Percentiles rank a stretch among this genome's conserved stretches.
Conservation (phyloP, 2,888 invertebrate species). For the Euproctis similis region DNA sequence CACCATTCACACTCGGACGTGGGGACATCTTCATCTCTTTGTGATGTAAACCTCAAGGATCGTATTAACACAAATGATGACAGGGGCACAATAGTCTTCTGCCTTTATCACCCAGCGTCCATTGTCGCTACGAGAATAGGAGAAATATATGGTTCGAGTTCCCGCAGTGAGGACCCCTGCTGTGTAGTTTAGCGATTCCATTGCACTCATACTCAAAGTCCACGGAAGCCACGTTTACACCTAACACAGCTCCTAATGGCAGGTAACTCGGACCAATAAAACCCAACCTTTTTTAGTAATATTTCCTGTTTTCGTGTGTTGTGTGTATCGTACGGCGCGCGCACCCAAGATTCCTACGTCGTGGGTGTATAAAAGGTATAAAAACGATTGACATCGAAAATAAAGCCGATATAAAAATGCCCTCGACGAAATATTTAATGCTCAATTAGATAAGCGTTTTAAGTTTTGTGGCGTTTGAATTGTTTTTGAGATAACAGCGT, state of each 20-base stretch:
- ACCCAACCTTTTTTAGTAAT: conserved; percentile 63
- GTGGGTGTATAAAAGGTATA: conserved; percentile 72
- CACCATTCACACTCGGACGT: conserved; percentile 61
- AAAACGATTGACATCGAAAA: conserved; percentile 63
- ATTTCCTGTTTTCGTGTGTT: conserved; percentile 70
- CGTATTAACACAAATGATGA: conserved; percentile 74
- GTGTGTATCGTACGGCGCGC: conserved; percentile 35
- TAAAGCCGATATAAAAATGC: conserved; percentile 70
- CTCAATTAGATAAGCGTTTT: conserved; percentile 75
- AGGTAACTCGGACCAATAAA: conserved; percentile 71
- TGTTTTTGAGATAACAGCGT: conserved; percentile 60
- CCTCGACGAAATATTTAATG: conserved; percentile 73
- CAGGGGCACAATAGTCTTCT: conserved; percentile 60
- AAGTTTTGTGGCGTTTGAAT: conserved; percentile 68
- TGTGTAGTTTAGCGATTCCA: conserved; percentile 55
- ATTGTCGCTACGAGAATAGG: conserved; percentile 66
- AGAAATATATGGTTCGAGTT: conserved; percentile 61
- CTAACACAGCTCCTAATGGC: conserved; percentile 69
- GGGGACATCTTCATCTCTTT: conserved; percentile 67
- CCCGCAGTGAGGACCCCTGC: conserved; percentile 62
- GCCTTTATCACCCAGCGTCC: conserved; percentile 55
- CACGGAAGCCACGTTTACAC: conserved; percentile 72
- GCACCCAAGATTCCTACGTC: conserved; percentile 61
- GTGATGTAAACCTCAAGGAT: conserved; percentile 73
- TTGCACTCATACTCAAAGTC: conserved; percentile 34